These are phyloP conservation scores for Heliothis peltigera DNA, from an alignment of 2,888 invertebrate genomes.

Conservation along the genomic window DNA sequence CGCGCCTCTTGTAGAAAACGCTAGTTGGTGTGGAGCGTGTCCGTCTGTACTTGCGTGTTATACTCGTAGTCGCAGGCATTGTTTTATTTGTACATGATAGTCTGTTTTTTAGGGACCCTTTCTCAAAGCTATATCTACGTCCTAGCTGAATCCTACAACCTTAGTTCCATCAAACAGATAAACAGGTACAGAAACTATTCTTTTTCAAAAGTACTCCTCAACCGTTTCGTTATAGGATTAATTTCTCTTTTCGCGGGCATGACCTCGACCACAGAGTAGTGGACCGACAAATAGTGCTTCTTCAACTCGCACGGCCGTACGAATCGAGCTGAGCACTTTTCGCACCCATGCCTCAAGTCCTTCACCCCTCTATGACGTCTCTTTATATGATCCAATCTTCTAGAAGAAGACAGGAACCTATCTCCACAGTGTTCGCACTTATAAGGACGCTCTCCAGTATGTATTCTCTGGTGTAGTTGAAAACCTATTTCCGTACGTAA, in stretches of 20 bases:
- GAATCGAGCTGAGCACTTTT: conserved; percentile 77
- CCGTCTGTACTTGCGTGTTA: too few relatives aligned
- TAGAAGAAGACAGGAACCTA: conserved; percentile 80
- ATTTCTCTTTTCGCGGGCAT: conserved; percentile 55
- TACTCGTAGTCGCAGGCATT: too few relatives aligned
- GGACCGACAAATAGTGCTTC: conserved; percentile 76
- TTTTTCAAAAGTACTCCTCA: conserved; percentile 49
- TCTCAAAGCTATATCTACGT: too few relatives aligned
- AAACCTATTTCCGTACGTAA: conserved; percentile 77
- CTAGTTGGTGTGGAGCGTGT: too few relatives aligned
- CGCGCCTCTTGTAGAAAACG: too few relatives aligned
- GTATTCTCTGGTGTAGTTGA: conserved; percentile 78
- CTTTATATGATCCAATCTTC: conserved; percentile 81
- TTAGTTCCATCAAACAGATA: background rate
- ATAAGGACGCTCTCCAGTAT: conserved; percentile 80
- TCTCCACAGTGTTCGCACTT: conserved; percentile 79
- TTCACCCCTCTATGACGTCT: conserved; percentile 74
- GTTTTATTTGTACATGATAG: too few relatives aligned
- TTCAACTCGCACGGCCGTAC: conserved; percentile 81
- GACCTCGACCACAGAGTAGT: conserved; percentile 66
- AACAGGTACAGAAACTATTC: background rate
- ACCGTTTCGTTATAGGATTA: conserved; percentile 39
- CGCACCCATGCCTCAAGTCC: conserved; percentile 77
- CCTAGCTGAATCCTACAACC: too few relatives aligned
- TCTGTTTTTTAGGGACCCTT: too few relatives aligned